Conservation (phyloP, 2,888 invertebrate species). For the Brachylomia viminalis region DNA sequence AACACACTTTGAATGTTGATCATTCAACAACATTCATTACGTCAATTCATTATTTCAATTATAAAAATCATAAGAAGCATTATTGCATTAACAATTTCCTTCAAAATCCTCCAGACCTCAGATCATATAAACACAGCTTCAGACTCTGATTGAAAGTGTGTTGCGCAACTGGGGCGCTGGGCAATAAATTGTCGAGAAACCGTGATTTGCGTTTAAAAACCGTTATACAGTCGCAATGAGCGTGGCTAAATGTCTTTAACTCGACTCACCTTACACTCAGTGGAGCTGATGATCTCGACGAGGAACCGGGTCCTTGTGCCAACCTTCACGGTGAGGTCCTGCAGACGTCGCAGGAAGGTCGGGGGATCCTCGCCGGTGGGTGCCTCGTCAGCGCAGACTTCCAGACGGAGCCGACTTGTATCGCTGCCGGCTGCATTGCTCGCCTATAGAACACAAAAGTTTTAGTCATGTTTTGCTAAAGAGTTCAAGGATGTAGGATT, state of each 20-base stretch:
- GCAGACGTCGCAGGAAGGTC: constrained; percentile 95
- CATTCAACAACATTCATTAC: too few relatives aligned
- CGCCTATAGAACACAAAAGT: constrained; percentile 74
- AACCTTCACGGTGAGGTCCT: constrained; percentile 97
- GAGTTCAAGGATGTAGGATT: not conserved
- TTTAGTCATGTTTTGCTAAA: not conserved
- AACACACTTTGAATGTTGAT: too few relatives aligned
- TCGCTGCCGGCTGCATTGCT: constrained; percentile 91
- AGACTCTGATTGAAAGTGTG: too few relatives aligned
- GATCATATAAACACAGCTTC: too few relatives aligned
- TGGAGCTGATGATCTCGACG: constrained; percentile 95
- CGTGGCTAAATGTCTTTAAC: not conserved
- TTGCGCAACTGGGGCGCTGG: not conserved
- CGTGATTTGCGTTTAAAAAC: too few relatives aligned
- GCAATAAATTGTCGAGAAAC: too few relatives aligned
- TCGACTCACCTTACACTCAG: constrained; percentile 93
- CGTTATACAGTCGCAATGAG: not conserved
- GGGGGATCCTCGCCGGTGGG: constrained; percentile 94
- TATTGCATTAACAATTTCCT: too few relatives aligned
- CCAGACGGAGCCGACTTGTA: constrained; percentile 87
- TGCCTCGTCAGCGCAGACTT: constrained; percentile 90
- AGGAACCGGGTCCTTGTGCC: constrained; percentile 96
- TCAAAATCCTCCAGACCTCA: too few relatives aligned
- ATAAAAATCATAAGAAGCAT: too few relatives aligned
- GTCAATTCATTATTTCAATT: too few relatives aligned